phyloP scores from a whole-genome alignment of 2,888 invertebrate species.

The Tachina fera region DNA sequence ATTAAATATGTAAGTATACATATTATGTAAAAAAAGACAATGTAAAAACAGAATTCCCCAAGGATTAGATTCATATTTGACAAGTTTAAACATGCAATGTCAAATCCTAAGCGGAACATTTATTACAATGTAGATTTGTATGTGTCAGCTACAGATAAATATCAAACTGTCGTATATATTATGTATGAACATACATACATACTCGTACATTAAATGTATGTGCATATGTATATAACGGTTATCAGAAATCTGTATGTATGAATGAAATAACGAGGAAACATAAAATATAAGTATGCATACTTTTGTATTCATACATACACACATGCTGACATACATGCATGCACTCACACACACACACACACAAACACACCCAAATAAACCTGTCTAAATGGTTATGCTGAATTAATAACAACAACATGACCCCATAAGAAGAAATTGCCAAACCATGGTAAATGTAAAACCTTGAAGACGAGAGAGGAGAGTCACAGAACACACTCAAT shows the following conservation, averaged over 20 bases:
- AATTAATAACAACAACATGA: conserved; percentile 56
- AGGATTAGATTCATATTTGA: conserved; percentile 26
- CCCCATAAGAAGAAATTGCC: conserved; percentile 58
- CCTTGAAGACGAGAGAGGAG: conserved; percentile 66
- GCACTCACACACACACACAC: not conserved
- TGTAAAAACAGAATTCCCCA: not conserved
- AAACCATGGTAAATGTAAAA: conserved; percentile 54
- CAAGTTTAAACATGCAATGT: conserved; percentile 54
- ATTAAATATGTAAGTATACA: not conserved
- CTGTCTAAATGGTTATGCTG: conserved; percentile 20
- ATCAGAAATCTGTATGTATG: conserved; percentile 31
- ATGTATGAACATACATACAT: not conserved
- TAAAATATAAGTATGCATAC: conserved; percentile 48
- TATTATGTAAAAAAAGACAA: no score
- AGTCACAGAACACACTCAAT: conserved; percentile 9
- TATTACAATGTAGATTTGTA: not conserved
- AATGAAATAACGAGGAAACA: conserved; percentile 9
- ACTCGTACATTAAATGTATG: not conserved
- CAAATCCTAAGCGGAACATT: conserved; percentile 48
- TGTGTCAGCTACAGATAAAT: not conserved
- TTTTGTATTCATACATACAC: conserved; percentile 2
- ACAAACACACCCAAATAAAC: not conserved
- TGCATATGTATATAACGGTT: not conserved
- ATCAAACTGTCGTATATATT: not conserved
- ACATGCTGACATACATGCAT: not conserved